These are phyloP conservation scores for Palloptera scutellata DNA, from an alignment of 2,888 invertebrate genomes.

Conservation along the genomic window DNA sequence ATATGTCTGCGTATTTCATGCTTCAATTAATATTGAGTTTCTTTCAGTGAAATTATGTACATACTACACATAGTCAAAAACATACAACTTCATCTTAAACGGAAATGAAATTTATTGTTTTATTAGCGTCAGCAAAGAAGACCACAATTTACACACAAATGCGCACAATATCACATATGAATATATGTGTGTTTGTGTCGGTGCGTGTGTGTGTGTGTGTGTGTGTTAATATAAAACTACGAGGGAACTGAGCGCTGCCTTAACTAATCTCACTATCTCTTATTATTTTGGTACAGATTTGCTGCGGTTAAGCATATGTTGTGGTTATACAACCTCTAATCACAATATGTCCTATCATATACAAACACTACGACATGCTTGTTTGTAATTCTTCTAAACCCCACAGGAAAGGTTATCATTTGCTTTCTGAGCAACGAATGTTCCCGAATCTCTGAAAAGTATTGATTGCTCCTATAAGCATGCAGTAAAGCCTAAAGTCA, in stretches of 20 bases:
- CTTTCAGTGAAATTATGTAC: not conserved
- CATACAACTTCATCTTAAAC: not conserved
- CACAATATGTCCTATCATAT: too few relatives aligned
- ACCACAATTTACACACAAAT: not conserved
- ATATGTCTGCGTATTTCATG: constrained; percentile 5
- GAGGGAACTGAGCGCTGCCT: too few relatives aligned
- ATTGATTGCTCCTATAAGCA: too few relatives aligned
- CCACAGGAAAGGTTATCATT: too few relatives aligned
- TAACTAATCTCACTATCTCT: too few relatives aligned
- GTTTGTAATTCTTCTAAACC: not conserved
- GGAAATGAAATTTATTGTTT: constrained; percentile 9
- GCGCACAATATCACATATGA: not conserved
- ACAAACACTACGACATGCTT: too few relatives aligned
- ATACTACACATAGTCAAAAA: not conserved
- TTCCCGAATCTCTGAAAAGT: too few relatives aligned
- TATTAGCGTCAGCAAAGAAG: not conserved
- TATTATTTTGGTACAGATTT: too few relatives aligned
- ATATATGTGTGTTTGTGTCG: not conserved
- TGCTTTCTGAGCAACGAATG: too few relatives aligned
- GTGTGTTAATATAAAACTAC: not conserved
- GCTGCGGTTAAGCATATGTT: too few relatives aligned
- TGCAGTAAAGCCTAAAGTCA: too few relatives aligned
- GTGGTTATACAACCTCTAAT: too few relatives aligned
- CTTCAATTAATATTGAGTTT: constrained; percentile 3
- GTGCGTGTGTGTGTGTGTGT: not conserved